These are phyloP conservation scores for Hydrolagus affinis DNA, from an alignment of 2,113 vertebrate species.

Conservation along the genomic window DNA sequence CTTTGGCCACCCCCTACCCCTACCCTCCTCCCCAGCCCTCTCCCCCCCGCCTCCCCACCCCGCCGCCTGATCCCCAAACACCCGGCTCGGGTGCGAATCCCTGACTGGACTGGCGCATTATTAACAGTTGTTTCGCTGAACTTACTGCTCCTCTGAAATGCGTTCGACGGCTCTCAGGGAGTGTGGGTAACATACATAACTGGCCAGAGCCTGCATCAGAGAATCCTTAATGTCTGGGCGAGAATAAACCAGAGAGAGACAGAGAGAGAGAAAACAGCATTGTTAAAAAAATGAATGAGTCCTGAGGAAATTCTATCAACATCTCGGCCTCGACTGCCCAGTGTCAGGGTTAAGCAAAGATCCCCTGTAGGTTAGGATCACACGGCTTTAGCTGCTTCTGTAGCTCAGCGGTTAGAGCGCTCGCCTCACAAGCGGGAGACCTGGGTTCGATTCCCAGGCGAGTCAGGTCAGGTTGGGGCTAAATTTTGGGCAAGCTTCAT, in stretches of 20 bases:
- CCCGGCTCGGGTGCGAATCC: no score
- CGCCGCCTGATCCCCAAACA: no score
- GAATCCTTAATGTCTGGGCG: conserved; percentile 89
- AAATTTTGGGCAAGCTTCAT: no score
- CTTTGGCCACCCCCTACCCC: no score
- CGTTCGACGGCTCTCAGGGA: conserved; percentile 89
- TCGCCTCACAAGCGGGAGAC: no score
- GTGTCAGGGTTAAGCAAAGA: background rate
- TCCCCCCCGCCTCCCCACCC: no score
- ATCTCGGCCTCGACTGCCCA: background rate
- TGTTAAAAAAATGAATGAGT: background rate
- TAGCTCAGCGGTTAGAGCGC: no score
- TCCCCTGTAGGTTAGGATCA: no score
- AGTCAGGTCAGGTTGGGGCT: no score
- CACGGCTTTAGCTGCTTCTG: background rate
- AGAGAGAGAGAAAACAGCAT: conserved; percentile 6
- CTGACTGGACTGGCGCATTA: no score
- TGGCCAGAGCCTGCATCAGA: conserved; percentile 93
- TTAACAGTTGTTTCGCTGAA: conserved; percentile 34
- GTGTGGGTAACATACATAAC: conserved; percentile 95
- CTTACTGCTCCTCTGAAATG: conserved; percentile 93
- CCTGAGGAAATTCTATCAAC: background rate
- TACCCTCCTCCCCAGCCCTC: no score
- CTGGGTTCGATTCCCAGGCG: no score
- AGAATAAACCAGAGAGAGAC: conserved; percentile 31